Conservation (phyloP, 2,113 vertebrate genomes). For the Myrmecobius fasciatus region DNA sequence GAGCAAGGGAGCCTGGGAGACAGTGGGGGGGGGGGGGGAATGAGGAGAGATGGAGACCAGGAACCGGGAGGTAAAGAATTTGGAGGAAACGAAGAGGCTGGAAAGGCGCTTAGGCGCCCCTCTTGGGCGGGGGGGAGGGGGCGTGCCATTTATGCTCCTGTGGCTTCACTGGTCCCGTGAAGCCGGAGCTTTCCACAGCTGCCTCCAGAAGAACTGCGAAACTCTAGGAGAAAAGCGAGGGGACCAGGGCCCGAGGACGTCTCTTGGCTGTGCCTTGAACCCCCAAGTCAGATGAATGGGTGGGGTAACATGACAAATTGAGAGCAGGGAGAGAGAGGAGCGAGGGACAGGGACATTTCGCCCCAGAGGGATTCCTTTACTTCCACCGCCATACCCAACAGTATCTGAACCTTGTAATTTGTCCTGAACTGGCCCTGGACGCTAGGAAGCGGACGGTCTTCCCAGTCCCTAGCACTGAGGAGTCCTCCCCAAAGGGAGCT, state of each 20-base stretch:
- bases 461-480: neutral
- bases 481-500: neutral
- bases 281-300: neutral
- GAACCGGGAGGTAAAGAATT: neutral
- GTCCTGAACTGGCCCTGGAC: neutral
- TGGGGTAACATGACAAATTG: neutral
- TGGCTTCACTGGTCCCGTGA: neutral
- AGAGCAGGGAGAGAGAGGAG: neutral
- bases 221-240: neutral
- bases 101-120: neutral
- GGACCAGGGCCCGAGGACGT: neutral
- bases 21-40: conserved; percentile 38
- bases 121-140: too few species aligned
- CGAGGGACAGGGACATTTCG: neutral
- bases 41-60: conserved; percentile 49
- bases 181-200: neutral
- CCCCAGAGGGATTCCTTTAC: neutral
- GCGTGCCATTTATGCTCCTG: neutral
- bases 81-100: neutral
- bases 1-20: conserved; percentile 77
- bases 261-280: neutral
- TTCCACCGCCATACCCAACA: neutral
- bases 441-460: neutral
- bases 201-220: neutral
- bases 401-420: neutral